Base-by-base conservation (phyloP, 2,888 invertebrate species). In the Ashinkailepas kermadecensis region DNA sequence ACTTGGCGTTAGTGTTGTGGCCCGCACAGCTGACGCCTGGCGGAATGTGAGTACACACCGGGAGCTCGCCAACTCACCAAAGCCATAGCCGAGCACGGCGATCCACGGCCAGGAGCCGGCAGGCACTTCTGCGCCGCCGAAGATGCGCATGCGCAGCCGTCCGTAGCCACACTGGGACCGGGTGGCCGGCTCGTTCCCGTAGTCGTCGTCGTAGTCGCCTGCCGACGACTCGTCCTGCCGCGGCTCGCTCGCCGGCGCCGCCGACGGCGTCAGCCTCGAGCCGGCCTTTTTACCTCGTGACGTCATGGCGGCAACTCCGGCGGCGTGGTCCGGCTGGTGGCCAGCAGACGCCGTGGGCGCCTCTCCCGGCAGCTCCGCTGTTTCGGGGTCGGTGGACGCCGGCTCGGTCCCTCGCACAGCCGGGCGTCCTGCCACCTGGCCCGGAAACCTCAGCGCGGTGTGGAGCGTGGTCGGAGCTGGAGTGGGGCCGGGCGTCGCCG, bases 81-180 rank as follows among this genome's bases (percentile, higher is more conserved):
- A 56, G 15, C 74, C 74, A 23, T 74, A 74, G 18, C 74, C 74
- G 74, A 74, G 74, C 21, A 74, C 74, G 9, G 74, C 74, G 21
- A 56, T 56, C 74, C 74, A 74, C 10, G 74, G 74, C 74, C 74
- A 74, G 74, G 54, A 56, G 74, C 54, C 54, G 9, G 54, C 21
- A 7, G 10, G 0, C 54, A 56, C 74, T 21, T 74, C 74, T 0
- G 21, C 2, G 21, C 74, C 74, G 56, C 74, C 74, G 74, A 56
- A 74, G 56, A 74, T 74, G 74, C 74, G 74, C 56, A 15, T 21
- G 56, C 56, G 8, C 2, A 74, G 74, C 0, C 54, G 54, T 7
- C 74, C 74, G 56, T 56, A 74, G 74, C 74, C 74, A 21, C 74
- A 74, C 54, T 74, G 56, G 21, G 18, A 9, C 23, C 21, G 3